These are phyloP conservation scores for Muntiacus muntjak DNA, from an alignment of 2,113 vertebrate species.

Conservation along the genomic window DNA sequence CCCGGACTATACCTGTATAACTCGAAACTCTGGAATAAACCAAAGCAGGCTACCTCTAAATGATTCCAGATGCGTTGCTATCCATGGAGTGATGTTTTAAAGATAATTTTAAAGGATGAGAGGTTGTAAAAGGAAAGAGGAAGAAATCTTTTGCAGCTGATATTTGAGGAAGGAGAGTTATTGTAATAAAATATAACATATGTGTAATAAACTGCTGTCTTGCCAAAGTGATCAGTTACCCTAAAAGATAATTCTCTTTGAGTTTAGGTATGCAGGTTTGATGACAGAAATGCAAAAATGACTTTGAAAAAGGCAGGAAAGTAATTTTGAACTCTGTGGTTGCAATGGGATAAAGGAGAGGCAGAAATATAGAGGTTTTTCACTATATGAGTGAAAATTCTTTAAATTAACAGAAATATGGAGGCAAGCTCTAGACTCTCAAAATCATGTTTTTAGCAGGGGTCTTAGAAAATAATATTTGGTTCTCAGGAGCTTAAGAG, in stretches of 20 bases:
- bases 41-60: background rate
- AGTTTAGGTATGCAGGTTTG: background rate
- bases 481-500: background rate
- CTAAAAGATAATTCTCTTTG: background rate
- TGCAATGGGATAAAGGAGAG: background rate
- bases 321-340: background rate
- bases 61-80: background rate
- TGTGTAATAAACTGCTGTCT: background rate
- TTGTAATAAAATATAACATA: background rate
- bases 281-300: background rate
- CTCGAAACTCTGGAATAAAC: background rate
- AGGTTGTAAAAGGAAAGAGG: background rate
- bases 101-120: background rate
- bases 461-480: background rate
- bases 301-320: conserved; percentile 8
- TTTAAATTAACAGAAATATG: conserved; percentile 10
- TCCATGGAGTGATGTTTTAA: background rate
- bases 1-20: background rate
- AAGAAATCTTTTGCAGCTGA: background rate
- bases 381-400: background rate
- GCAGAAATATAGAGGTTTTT: background rate
- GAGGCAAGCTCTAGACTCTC: background rate
- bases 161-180: background rate
- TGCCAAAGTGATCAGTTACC: background rate
- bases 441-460: background rate